phyloP scores from a whole-genome alignment of 2,113 vertebrate species.

The Ia io region DNA sequence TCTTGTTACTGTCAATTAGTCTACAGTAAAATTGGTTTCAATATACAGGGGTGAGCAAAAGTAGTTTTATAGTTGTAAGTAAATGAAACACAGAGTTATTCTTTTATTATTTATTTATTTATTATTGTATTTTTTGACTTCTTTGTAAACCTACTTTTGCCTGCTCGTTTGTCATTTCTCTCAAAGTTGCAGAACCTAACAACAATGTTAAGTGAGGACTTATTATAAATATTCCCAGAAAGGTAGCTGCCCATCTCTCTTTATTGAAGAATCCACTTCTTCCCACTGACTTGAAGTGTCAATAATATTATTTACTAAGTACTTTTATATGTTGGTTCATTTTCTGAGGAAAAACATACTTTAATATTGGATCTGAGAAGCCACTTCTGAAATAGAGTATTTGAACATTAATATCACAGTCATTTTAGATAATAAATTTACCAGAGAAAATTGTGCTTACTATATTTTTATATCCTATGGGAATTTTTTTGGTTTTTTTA shows the following conservation, averaged over 20 bases:
- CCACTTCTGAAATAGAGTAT: background rate
- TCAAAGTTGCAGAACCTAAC: background rate
- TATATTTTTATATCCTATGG: conserved; percentile 15
- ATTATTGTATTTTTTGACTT: background rate
- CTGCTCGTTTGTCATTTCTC: background rate
- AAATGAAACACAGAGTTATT: background rate
- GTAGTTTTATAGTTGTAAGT: background rate
- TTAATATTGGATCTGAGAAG: conserved; percentile 1
- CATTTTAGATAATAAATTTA: conserved; percentile 13
- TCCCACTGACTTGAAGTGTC: background rate
- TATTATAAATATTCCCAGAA: background rate
- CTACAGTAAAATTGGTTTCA: background rate
- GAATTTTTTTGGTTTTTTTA: conserved; percentile 76
- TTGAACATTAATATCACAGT: conserved; percentile 3
- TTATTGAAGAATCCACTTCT: background rate
- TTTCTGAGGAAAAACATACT: conserved; percentile 22
- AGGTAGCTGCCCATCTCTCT: background rate
- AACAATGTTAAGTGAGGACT: background rate
- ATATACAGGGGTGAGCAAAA: background rate
- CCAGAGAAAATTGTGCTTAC: background rate
- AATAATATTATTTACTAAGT: conserved; percentile 11
- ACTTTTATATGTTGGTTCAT: conserved; percentile 7
- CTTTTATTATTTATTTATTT: background rate
- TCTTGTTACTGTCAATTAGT: background rate
- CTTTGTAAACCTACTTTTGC: background rate